These are phyloP conservation scores for Harpagus bidentatus DNA, from an alignment of 2,113 vertebrate genomes.

Conservation along the genomic window DNA sequence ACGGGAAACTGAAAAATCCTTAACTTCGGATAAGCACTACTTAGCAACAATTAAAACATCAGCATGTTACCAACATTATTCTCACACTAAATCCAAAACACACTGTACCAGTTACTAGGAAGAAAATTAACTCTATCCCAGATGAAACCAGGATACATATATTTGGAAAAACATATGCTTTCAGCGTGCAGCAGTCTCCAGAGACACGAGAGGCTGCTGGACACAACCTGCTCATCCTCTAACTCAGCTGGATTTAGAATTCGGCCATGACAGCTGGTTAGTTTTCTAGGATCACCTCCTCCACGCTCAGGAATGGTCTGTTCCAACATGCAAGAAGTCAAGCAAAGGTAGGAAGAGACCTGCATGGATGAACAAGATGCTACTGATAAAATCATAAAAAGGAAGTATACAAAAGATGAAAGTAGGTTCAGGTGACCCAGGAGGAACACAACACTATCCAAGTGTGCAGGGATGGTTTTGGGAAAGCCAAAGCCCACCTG, in stretches of 20 bases:
- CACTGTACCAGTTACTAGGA: no score
- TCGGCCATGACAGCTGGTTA: neutral
- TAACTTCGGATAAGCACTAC: no score
- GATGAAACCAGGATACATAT: neutral
- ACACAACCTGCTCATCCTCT: neutral
- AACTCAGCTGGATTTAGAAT: neutral
- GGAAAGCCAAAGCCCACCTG: neutral
- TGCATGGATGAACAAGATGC: neutral
- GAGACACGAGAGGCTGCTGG: neutral
- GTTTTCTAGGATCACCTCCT: neutral
- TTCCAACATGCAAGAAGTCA: neutral
- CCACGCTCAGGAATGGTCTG: neutral
- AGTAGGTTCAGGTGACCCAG: neutral
- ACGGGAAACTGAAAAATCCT: no score
- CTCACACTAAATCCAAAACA: no score
- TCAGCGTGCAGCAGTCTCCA: neutral
- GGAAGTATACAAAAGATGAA: neutral
- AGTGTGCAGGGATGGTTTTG: neutral
- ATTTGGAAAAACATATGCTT: neutral
- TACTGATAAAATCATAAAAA: neutral
- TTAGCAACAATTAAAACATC: no score
- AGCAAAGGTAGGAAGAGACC: neutral
- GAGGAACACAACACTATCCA: neutral
- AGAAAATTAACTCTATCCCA: no score
- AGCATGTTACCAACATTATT: no score